These are phyloP conservation scores for Cinclus cinclus DNA, from an alignment of 2,113 vertebrate genomes.

Conservation along the genomic window DNA sequence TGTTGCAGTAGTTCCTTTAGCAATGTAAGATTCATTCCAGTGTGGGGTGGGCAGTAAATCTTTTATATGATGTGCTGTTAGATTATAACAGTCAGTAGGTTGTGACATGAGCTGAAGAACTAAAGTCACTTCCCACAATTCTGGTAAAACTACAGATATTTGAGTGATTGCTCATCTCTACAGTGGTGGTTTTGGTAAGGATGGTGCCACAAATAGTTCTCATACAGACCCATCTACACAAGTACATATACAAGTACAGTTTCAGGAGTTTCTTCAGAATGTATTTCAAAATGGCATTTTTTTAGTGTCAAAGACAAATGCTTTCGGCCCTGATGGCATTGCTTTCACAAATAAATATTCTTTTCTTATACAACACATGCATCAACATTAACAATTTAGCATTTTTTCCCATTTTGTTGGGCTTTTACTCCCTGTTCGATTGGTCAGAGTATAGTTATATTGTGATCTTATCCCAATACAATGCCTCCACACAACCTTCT, in stretches of 20 bases:
- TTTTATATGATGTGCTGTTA: not conserved
- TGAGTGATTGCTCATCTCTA: not conserved
- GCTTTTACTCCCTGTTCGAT: not conserved
- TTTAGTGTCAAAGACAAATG: not conserved
- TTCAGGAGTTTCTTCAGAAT: not conserved
- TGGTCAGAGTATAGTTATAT: not conserved
- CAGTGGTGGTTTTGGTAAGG: not conserved
- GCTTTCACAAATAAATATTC: not conserved
- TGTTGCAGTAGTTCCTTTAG: not conserved
- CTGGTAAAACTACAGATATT: not conserved
- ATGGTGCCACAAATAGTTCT: not conserved
- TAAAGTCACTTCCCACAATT: not conserved
- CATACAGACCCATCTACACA: not conserved
- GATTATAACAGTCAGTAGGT: not conserved
- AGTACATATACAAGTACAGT: not conserved
- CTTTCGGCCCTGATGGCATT: not conserved
- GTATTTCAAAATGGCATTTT: not conserved
- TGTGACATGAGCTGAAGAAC: not conserved
- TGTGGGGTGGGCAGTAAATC: not conserved
- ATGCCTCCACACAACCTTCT: not conserved
- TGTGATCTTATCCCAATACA: not conserved
- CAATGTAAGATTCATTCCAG: not conserved
- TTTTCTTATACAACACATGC: not conserved
- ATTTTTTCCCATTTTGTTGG: not conserved
- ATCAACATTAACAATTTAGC: not conserved